These are phyloP conservation scores for Megaceryle maxima DNA, from an alignment of 2,113 vertebrate species.

Conservation along the genomic window DNA sequence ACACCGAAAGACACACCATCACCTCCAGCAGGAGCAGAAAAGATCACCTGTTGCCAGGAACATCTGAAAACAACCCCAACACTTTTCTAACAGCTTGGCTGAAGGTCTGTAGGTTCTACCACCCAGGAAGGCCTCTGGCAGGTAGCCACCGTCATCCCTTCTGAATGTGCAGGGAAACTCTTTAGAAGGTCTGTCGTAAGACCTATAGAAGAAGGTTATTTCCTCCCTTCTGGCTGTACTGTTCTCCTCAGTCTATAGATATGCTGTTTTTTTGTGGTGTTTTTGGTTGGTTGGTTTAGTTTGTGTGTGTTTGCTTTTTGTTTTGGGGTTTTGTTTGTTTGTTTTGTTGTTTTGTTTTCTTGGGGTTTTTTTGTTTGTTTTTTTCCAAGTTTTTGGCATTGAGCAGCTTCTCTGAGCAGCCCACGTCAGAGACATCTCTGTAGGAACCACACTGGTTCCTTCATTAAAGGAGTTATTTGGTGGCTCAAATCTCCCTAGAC, in stretches of 20 bases:
- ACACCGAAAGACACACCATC: background rate
- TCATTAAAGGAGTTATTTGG: background rate
- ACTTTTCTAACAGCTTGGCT: background rate
- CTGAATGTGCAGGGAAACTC: fast-evolving
- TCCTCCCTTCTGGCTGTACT: background rate
- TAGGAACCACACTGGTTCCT: background rate
- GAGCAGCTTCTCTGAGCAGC: background rate
- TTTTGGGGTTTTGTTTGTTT: no score
- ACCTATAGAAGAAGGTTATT: background rate
- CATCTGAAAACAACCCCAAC: background rate
- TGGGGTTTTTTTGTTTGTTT: no score
- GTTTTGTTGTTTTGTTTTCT: no score
- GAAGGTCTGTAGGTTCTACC: background rate
- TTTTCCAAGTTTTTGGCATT: background rate
- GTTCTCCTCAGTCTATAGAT: background rate
- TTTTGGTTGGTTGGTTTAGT: no score
- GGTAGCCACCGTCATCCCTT: background rate
- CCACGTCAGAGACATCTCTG: background rate
- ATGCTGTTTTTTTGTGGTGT: background rate
- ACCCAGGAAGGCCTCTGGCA: background rate
- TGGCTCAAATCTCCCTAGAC: background rate
- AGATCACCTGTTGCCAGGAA: background rate
- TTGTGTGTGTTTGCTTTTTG: no score
- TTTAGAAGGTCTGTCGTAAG: background rate
- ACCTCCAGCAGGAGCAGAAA: background rate